Percentiles rank a stretch among this genome's conserved stretches.
Evolutionary conservation across 2,888 invertebrate genomes (phyloP).

Genomic region (Mechanitis messenoides): DNA sequence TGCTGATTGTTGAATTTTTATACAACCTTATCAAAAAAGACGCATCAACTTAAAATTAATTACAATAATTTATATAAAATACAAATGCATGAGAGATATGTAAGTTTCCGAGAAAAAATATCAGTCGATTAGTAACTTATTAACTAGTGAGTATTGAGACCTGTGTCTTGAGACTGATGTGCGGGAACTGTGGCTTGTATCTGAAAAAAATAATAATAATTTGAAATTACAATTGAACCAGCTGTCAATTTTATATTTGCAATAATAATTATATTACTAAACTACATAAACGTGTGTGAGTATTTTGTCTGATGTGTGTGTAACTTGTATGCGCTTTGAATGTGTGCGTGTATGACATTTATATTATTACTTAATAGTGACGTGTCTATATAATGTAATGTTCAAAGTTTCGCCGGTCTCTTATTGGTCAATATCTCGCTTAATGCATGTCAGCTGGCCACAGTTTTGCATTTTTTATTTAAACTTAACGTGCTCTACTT

Average conservation of each 20-base stretch:
- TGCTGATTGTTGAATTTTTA: slow-evolving; percentile 29
- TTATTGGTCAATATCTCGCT: slow-evolving; percentile 43
- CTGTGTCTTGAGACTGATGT: slow-evolving; percentile 37
- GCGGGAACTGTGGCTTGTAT: slow-evolving; percentile 44
- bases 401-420: slow-evolving; percentile 50
- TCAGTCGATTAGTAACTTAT: slow-evolving; percentile 60
- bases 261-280: too few species aligned
- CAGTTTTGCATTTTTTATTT: slow-evolving; percentile 48
- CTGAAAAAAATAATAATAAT: slow-evolving; percentile 55
- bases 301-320: background rate
- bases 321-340: background rate
- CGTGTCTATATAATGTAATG: slow-evolving; percentile 40
- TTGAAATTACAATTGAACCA: slow-evolving; percentile 3
- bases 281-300: background rate
- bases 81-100: slow-evolving; percentile 67
- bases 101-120: slow-evolving; percentile 44
- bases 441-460: slow-evolving; percentile 58
- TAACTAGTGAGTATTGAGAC: slow-evolving; percentile 63
- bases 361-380: slow-evolving; percentile 35
- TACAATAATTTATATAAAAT: slow-evolving; percentile 48
- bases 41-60: slow-evolving; percentile 38
- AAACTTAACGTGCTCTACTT: slow-evolving; percentile 34
- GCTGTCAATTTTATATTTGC: background rate
- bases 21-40: slow-evolving; percentile 29
- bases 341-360: background rate